Evolutionary conservation across 2,797 vertebrate genomes (phyloP).

Genomic region (Parotocinclus haroldoi): DNA sequence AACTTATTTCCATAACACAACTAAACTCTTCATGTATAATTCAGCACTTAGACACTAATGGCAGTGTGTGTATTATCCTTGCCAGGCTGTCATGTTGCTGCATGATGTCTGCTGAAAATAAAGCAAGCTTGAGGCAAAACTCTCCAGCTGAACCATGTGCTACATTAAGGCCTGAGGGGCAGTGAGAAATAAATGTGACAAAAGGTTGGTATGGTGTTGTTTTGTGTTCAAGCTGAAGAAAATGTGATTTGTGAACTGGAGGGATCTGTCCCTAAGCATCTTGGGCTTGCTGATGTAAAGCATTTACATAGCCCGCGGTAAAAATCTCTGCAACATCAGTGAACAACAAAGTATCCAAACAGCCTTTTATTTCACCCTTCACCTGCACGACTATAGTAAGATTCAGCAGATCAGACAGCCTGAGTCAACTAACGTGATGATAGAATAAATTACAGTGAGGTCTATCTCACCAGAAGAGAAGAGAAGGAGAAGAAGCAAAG

Average conservation of each 20-base stretch:
- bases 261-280: conserved; percentile 10
- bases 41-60: conserved; percentile 23
- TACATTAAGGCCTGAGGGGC: conserved; percentile 32
- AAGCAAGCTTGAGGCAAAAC: conserved; percentile 23
- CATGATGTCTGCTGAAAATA: conserved; percentile 18
- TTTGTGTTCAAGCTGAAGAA: conserved; percentile 1
- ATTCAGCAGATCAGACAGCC: not conserved
- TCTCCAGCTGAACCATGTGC: conserved; percentile 36
- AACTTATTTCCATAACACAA: too few species aligned
- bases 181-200: conserved; percentile 23
- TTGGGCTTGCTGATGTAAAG: not conserved
- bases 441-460: not conserved
- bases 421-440: conserved; percentile 14
- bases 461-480: conserved; percentile 9
- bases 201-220: conserved; percentile 12
- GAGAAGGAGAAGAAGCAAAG: conserved; percentile 8
- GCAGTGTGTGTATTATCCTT: conserved; percentile 19
- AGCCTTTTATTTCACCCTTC: not conserved
- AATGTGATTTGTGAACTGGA: not conserved
- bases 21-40: conserved; percentile 27
- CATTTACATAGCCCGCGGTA: conserved; percentile 4
- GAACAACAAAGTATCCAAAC: conserved; percentile 4
- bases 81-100: conserved; percentile 27
- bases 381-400: not conserved
- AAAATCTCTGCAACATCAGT: conserved; percentile 1